Conservation (phyloP, 2,113 vertebrate species). For the Hylia prasina region DNA sequence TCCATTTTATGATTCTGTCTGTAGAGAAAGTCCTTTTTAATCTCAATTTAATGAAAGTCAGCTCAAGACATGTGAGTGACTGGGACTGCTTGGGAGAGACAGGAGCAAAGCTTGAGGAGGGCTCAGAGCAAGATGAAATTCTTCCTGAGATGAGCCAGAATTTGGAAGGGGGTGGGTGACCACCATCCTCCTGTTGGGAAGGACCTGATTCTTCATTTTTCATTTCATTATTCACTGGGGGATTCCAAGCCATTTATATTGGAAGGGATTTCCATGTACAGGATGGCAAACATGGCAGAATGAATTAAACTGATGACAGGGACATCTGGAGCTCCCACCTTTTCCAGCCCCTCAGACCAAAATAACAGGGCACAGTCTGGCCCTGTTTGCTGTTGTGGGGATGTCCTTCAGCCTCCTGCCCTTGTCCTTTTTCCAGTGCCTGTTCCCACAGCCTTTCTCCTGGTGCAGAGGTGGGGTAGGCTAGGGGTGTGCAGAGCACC, state of each 20-base stretch:
- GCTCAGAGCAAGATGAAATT: not conserved
- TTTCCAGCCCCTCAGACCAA: not conserved
- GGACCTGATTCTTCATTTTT: not conserved
- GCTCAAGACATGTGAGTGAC: not conserved
- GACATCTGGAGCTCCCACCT: not conserved
- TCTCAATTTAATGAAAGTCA: slow-evolving; percentile 33
- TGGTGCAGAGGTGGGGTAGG: rapidly evolving
- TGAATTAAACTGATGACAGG: not conserved
- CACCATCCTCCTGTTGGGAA: not conserved
- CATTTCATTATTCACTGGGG: not conserved
- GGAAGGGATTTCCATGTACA: not conserved
- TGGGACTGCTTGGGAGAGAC: not conserved
- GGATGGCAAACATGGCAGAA: not conserved
- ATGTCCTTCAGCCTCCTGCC: not conserved
- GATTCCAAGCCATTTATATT: not conserved
- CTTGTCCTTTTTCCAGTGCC: not conserved
- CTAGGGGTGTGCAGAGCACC: not conserved
- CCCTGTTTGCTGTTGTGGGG: not conserved
- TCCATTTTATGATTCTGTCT: not conserved
- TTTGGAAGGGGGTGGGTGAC: not conserved
- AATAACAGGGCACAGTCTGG: not conserved
- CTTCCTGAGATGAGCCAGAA: not conserved
- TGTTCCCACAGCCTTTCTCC: not conserved
- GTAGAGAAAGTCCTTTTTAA: slow-evolving; percentile 16
- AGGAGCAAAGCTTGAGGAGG: not conserved